Conservation (phyloP, 2,113 vertebrate species). For the Machaerirhynchus nigripectus region DNA sequence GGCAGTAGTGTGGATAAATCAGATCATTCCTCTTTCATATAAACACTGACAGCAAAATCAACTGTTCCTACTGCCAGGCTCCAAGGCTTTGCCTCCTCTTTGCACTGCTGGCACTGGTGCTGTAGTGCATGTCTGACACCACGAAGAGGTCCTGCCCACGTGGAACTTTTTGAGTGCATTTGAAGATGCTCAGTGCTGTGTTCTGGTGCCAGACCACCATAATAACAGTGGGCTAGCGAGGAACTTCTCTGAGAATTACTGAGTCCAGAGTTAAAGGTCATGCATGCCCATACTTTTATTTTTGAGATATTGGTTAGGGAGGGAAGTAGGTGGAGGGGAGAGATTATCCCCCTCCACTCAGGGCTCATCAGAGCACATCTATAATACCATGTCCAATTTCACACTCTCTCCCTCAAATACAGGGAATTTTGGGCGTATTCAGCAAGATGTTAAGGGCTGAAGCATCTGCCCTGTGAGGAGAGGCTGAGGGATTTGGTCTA, state of each 20-base stretch:
- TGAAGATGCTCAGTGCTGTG: not conserved
- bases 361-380: not conserved
- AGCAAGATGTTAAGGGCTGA: not conserved
- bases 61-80: not conserved
- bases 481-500: not conserved
- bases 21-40: slow-evolving; percentile 1
- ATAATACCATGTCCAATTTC: not conserved
- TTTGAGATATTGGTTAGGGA: not conserved
- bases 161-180: not conserved
- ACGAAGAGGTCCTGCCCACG: not conserved
- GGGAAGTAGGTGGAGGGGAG: not conserved
- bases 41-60: not conserved
- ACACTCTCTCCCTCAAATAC: not conserved
- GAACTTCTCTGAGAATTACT: not conserved
- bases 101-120: fast-evolving
- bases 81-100: not conserved
- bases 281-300: not conserved
- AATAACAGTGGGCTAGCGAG: not conserved
- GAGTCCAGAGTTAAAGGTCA: not conserved
- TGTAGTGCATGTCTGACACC: not conserved
- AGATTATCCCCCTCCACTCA: not conserved
- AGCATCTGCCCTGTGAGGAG: not conserved
- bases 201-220: not conserved
- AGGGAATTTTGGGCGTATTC: not conserved
- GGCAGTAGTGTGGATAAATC: not conserved